Evolutionary conservation across 1,140 invertebrate species (phyloP), one percentile per base, ranked within the genome.

Genomic region (Lysiphlebus fabarum): DNA sequence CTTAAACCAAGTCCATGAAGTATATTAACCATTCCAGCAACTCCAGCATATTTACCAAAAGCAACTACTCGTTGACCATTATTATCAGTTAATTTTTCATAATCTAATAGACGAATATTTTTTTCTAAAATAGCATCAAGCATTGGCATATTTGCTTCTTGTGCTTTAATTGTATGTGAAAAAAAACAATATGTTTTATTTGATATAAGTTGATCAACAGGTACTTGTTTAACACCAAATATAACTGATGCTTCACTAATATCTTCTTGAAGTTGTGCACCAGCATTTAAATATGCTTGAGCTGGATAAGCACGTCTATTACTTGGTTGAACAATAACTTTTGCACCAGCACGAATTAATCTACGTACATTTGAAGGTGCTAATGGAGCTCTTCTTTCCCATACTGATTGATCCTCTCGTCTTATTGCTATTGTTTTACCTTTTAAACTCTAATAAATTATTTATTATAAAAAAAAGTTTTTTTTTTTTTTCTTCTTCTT

Each of bases 81-180:
- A 8, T 87, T 86, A 70, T 99, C 94, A 64, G 93, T 90, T 69
- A 99, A 84, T 71, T 95, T 95, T 73, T 99, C 98, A 74, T 99
- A 99, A 80, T 99, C 98, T 62, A 99, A 87, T 11, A 99, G 78
- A 12, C 96, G 86, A 65, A 99, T 98, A 72, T 97, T 97, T 86
- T 95, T 95, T 68, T 96, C 94, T 17, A 99, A 74, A 66, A 98
- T 90, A 5, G 95, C 93, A 81, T 99, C 98, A 53, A 99, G 77
- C 45, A 99, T 83, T 0, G 93, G 87, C 97, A 99, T 99, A 72
- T 99, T 99, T 10, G 88, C 90, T 72, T 98, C 93, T 76, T 99
- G 97, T 0, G 96, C 98, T 78, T 99, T 99, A 63, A 99, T 99
- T 0, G 96, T 99, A 72, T 99, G 98, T 1, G 96, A 99, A 75